Evolutionary conservation across 2,797 vertebrate species (phyloP).

Genomic region (Distichodus sexfasciatus): DNA sequence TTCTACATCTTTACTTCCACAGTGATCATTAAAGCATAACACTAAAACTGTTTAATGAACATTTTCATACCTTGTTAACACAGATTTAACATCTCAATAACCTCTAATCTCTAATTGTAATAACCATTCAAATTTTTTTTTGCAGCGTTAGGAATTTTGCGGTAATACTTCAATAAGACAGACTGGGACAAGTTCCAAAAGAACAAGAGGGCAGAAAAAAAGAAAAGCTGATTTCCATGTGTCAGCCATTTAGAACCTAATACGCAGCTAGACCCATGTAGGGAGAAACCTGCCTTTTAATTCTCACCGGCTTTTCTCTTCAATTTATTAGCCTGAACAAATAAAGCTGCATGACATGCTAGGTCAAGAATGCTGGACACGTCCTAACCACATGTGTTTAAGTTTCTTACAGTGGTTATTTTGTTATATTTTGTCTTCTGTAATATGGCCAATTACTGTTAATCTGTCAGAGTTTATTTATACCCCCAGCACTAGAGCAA

Average conservation of each 20-base stretch:
- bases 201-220: constrained; percentile 50
- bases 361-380: constrained; percentile 60
- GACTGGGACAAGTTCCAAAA: constrained; percentile 57
- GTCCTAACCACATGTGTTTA: constrained; percentile 22
- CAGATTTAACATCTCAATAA: constrained; percentile 26
- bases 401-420: constrained; percentile 48
- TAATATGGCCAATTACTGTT: constrained; percentile 58
- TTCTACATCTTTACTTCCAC: background rate
- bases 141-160: constrained; percentile 44
- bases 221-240: constrained; percentile 58
- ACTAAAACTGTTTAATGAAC: background rate
- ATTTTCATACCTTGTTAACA: constrained; percentile 23
- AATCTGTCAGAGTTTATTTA: constrained; percentile 46
- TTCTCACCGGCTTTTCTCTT: constrained; percentile 46
- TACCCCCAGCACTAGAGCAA: constrained; percentile 35
- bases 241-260: constrained; percentile 63
- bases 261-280: constrained; percentile 57
- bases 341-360: constrained; percentile 63
- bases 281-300: constrained; percentile 41
- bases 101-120: constrained; percentile 18
- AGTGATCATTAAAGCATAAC: background rate
- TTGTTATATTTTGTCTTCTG: constrained; percentile 58
- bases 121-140: constrained; percentile 25
- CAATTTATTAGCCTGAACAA: constrained; percentile 67
- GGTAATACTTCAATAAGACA: constrained; percentile 57